These are phyloP conservation scores for Aptenodytes patagonicus DNA, from an alignment of 2,113 vertebrate species.

Conservation along the genomic window DNA sequence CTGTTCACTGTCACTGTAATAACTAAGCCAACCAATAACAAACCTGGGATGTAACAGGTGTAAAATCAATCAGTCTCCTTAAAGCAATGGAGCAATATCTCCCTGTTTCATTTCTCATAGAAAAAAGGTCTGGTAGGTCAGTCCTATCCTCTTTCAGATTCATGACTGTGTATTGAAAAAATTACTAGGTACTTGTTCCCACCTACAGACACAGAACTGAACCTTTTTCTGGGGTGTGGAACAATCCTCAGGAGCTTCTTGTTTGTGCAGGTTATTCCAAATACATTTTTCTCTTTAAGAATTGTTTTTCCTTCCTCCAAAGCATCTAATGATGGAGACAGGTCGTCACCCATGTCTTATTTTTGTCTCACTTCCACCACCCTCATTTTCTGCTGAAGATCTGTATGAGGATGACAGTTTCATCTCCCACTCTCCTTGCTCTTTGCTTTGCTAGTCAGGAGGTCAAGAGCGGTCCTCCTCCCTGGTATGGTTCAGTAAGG, in stretches of 20 bases:
- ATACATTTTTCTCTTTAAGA: neutral
- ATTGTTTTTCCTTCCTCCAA: neutral
- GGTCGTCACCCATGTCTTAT: neutral
- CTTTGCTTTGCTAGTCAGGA: neutral
- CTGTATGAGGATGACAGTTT: neutral
- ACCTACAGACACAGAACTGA: neutral
- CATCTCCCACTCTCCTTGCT: neutral
- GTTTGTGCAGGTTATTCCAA: neutral
- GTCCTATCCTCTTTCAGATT: neutral
- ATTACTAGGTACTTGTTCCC: neutral
- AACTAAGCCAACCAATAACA: neutral
- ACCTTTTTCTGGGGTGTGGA: neutral
- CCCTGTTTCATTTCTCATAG: neutral
- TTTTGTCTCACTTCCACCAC: neutral
- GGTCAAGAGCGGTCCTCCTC: neutral
- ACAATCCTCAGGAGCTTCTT: neutral
- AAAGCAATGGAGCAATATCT: neutral
- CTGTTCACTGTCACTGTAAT: neutral
- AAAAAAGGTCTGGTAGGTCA: neutral
- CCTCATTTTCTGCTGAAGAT: neutral
- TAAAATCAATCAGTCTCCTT: neutral
- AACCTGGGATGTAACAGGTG: neutral
- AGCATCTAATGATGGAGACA: neutral
- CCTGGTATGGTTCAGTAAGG: neutral
- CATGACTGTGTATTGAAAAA: neutral